These are phyloP conservation scores for Odontomyia ornata DNA, from an alignment of 2,888 invertebrate species.

Conservation along the genomic window DNA sequence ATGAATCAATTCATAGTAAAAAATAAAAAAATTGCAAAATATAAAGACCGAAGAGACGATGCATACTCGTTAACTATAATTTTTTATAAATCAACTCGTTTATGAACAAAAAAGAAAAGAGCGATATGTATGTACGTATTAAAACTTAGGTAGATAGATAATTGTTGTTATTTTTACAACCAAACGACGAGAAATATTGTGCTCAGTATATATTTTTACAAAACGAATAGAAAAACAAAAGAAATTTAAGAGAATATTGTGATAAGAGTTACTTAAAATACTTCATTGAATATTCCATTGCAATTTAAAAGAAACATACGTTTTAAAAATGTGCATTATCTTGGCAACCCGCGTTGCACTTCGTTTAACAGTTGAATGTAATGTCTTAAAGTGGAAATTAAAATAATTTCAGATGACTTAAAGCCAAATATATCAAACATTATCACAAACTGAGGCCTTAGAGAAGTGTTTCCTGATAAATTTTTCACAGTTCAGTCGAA, in stretches of 20 bases:
- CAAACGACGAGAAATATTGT: constrained; percentile 20
- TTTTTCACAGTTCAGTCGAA: neutral
- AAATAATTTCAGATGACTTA: neutral
- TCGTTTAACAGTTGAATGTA: too few relatives aligned
- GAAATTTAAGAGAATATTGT: constrained; percentile 8
- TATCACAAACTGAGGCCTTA: neutral
- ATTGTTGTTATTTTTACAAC: constrained; percentile 10
- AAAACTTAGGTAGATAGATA: constrained; percentile 20
- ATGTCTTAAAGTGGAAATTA: too few relatives aligned
- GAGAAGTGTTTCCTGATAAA: neutral
- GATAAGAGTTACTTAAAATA: constrained; percentile 7
- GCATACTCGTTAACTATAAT: neutral
- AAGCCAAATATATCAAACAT: too few relatives aligned
- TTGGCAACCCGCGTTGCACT: neutral
- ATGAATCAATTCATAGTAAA: too few relatives aligned
- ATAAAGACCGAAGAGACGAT: neutral
- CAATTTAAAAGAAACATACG: neutral
- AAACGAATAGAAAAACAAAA: neutral
- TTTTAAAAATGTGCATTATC: neutral
- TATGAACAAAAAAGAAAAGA: constrained; percentile 14
- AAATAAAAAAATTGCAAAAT: neutral
- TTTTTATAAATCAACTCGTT: neutral
- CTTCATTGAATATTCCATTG: constrained; percentile 13
- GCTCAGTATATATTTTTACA: constrained; percentile 37
- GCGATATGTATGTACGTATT: neutral